phyloP scores from a whole-genome alignment of 2,113 vertebrate species.

The Nothocercus julius region DNA sequence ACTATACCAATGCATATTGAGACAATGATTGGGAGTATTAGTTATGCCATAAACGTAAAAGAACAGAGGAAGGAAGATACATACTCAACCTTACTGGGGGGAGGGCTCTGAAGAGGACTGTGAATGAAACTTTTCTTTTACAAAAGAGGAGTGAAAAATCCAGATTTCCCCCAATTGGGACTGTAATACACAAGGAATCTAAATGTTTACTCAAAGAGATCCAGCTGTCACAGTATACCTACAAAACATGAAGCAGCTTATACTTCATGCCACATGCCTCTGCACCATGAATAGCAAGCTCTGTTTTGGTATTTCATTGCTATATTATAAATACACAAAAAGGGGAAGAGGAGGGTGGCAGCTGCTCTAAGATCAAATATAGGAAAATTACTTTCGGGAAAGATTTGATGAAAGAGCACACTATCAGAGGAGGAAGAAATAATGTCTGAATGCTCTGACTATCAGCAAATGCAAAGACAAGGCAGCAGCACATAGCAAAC shows the following conservation, averaged over 20 bases:
- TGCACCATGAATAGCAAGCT: constrained; percentile 22
- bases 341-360: neutral
- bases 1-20: neutral
- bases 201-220: neutral
- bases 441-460: constrained; percentile 8
- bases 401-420: neutral
- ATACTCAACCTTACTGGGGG: neutral
- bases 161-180: neutral
- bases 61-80: neutral
- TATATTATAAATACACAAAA: constrained; percentile 1
- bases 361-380: constrained; percentile 15
- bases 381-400: constrained; percentile 8
- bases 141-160: neutral
- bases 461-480: constrained; percentile 5
- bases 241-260: neutral
- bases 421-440: neutral
- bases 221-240: constrained; percentile 3
- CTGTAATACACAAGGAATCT: neutral
- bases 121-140: neutral
- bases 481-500: neutral
- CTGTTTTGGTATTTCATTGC: neutral
- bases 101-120: neutral
- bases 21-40: neutral
- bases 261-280: neutral
- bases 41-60: neutral